Base-by-base conservation (phyloP, 1,140 invertebrate species). In the Zeugodacus cucurbitae region DNA sequence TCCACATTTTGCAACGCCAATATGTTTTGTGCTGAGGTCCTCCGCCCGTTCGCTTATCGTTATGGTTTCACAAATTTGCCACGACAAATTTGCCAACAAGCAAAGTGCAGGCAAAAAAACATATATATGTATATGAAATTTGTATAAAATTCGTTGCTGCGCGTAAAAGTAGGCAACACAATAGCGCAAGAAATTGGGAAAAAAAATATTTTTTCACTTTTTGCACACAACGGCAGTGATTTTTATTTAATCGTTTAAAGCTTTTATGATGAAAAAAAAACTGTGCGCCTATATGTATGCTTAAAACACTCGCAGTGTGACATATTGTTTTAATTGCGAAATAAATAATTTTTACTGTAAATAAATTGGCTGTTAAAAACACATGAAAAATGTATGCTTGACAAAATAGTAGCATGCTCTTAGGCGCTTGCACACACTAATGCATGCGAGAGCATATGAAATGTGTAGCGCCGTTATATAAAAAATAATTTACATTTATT, bases 241-340 rank as follows among this genome's bases (percentile, higher is more conserved):
- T 87, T 64, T 87, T 64, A 64, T 87, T 87, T 87, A 87, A 87
- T 87, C 34, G 54, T 87, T 87, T 87, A 57, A 82, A 14, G 44
- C 7, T 64, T 87, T 32, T 62, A 44, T 64, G 54, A n/a, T 1
- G 22, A 32, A 70, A 41, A 78, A 41, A 78, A 22, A 17, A 26
- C 32, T 74, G 34, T 41, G n/a, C 3, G 34, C 20, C 26, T 32
- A 34, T 32, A 11, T 70, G 32, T 82, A 3, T 48, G 74, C 41
- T 82, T 82, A 32, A 44, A 34, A 74, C 70, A 41, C 70, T 37
- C 6, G 5, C 22, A 22, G 74, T 82, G 74, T 59, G 85, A 22
- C 85, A 87, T 87, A 58, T 87, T 87, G 85, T 87, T 87, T 29
- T 87, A 87, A 87, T 87, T 87, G 85, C 22, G 54, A 87, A 37